Evolutionary conservation across 2,797 vertebrate species (phyloP).

Genomic region (Gastrophryne carolinensis): DNA sequence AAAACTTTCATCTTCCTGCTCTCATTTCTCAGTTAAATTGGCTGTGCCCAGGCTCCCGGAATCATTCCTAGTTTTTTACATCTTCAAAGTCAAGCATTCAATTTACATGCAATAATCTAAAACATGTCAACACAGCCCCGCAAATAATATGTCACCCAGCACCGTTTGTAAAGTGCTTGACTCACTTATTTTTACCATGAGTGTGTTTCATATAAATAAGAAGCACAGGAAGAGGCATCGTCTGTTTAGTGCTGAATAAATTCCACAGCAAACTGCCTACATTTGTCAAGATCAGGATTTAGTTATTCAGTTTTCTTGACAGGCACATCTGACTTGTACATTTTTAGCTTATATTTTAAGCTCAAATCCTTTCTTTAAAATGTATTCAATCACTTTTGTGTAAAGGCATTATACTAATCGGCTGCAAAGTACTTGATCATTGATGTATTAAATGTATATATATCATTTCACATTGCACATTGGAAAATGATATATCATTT

Average conservation of each 20-base stretch:
- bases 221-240: background rate
- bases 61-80: slow-evolving; percentile 13
- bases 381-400: too few relatives aligned
- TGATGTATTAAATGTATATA: too few relatives aligned
- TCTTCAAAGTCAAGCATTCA: slow-evolving; percentile 35
- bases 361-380: background rate
- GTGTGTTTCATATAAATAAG: background rate
- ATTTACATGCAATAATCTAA: slow-evolving; percentile 28
- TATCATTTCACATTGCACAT: too few relatives aligned
- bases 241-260: background rate
- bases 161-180: background rate
- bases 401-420: too few relatives aligned
- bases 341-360: background rate
- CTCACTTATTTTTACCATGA: background rate
- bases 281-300: background rate
- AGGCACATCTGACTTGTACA: background rate
- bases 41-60: background rate
- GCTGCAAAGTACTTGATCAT: too few relatives aligned
- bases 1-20: slow-evolving; percentile 23
- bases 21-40: slow-evolving; percentile 7
- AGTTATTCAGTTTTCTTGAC: background rate
- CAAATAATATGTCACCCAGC: background rate
- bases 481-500: too few relatives aligned
- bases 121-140: slow-evolving; percentile 13
- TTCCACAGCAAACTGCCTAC: background rate